Percentiles rank a stretch among this genome's conserved stretches.
Evolutionary conservation across 2,113 vertebrate species (phyloP).

Genomic region (Puntigrus tetrazona): DNA sequence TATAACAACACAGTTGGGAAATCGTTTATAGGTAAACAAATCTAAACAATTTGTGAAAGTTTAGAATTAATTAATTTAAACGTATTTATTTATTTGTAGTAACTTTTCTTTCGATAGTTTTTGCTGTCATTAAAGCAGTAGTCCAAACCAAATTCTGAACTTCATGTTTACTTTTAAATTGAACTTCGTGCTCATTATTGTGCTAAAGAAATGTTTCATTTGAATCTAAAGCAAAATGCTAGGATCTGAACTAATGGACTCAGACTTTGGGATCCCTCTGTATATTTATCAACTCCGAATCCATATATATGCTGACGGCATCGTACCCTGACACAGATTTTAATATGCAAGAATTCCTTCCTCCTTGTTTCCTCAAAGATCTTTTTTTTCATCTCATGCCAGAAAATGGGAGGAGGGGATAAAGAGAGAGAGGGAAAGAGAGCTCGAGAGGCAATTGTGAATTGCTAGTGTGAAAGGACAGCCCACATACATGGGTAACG

Average conservation of each 20-base stretch:
- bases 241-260: neutral
- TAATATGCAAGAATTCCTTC: conserved; percentile 37
- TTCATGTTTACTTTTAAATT: neutral
- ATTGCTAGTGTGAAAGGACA: conserved; percentile 58
- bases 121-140: neutral
- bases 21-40: neutral
- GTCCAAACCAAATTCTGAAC: neutral
- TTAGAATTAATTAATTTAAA: neutral
- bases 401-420: conserved; percentile 32
- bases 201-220: neutral
- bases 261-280: conserved; percentile 9
- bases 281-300: conserved; percentile 14
- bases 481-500: conserved; percentile 55
- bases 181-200: neutral
- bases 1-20: neutral
- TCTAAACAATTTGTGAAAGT: neutral
- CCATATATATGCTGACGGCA: conserved; percentile 42
- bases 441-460: conserved; percentile 52
- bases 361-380: conserved; percentile 23
- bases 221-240: neutral
- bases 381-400: conserved; percentile 34
- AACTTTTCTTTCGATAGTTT: neutral
- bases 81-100: neutral
- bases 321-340: conserved; percentile 53
- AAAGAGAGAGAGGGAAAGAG: conserved; percentile 26